Evolutionary conservation across 2,888 invertebrate species (phyloP).

Genomic region (Oligia fasciuncula): DNA sequence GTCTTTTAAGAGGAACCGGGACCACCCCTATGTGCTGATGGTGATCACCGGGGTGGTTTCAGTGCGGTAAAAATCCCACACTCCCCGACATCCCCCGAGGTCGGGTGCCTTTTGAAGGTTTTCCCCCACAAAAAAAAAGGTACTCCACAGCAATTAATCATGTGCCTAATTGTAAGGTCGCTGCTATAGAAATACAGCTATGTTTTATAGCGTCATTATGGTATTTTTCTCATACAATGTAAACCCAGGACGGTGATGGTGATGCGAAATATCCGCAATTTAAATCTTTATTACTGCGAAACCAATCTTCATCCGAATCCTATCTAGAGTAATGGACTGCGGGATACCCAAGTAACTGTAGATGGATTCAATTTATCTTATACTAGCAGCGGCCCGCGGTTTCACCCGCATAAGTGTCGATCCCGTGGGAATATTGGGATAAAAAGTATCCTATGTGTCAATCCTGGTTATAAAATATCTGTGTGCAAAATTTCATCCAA

Average conservation of each 20-base stretch:
- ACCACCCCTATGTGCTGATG: too few species aligned
- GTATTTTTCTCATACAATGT: constrained; percentile 21
- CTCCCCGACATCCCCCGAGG: too few species aligned
- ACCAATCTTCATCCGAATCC: constrained; percentile 45
- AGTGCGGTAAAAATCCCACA: too few species aligned
- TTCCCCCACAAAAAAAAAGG: not conserved
- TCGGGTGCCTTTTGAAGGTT: too few species aligned
- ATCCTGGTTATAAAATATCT: too few species aligned
- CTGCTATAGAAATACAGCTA: constrained; percentile 36
- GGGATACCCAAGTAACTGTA: constrained; percentile 28
- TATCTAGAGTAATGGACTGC: constrained; percentile 48
- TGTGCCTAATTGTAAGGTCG: constrained; percentile 20
- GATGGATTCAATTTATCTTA: constrained; percentile 50
- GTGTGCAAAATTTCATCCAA: too few species aligned
- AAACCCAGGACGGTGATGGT: constrained; percentile 17
- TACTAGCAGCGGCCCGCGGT: not conserved
- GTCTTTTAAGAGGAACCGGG: too few species aligned
- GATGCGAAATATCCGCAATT: constrained; percentile 33
- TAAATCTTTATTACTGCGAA: constrained; percentile 40
- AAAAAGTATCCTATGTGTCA: too few species aligned
- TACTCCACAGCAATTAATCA: constrained; percentile 49
- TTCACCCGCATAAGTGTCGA: too few species aligned
- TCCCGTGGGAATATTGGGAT: too few species aligned
- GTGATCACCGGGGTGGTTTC: too few species aligned
- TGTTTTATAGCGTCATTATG: constrained; percentile 23